These are phyloP conservation scores for Dilophus febrilis DNA, from an alignment of 2,888 invertebrate genomes.

Conservation along the genomic window DNA sequence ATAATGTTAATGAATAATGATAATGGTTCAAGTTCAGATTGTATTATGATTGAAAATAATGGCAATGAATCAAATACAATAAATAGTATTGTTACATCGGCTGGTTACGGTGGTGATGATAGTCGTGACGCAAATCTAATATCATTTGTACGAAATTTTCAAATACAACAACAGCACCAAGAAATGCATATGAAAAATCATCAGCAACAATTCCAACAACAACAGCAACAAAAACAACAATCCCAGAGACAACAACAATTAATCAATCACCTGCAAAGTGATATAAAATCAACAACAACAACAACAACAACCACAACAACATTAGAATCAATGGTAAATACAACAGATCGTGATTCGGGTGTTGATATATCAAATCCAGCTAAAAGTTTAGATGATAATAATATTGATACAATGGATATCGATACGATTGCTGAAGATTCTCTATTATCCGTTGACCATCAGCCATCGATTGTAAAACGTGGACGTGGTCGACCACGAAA, in stretches of 20 bases:
- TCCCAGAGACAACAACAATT: background rate
- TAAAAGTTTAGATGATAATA: conserved; percentile 1
- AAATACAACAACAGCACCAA: conserved; percentile 6
- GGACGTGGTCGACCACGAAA: conserved; percentile 35
- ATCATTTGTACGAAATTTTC: conserved; percentile 1
- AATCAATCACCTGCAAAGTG: conserved; percentile 1
- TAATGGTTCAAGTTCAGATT: conserved; percentile 30
- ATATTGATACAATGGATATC: conserved; percentile 20
- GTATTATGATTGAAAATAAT: conserved; percentile 21
- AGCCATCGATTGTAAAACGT: conserved; percentile 20
- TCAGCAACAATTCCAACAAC: no score
- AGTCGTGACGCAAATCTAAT: conserved; percentile 1
- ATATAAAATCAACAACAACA: conserved; percentile 6
- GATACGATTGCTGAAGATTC: conserved; percentile 24
- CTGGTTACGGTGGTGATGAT: background rate
- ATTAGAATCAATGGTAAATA: conserved; percentile 1
- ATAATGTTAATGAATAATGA: conserved; percentile 21
- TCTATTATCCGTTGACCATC: conserved; percentile 9
- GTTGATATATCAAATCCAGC: conserved; percentile 9
- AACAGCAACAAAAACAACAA: background rate
- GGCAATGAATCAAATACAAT: conserved; percentile 9
- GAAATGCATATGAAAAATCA: background rate
- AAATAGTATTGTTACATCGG: no score
- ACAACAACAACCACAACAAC: background rate
- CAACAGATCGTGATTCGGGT: conserved; percentile 9